Conservation (phyloP, 2,113 vertebrate genomes). For the Megaleporinus macrocephalus region DNA sequence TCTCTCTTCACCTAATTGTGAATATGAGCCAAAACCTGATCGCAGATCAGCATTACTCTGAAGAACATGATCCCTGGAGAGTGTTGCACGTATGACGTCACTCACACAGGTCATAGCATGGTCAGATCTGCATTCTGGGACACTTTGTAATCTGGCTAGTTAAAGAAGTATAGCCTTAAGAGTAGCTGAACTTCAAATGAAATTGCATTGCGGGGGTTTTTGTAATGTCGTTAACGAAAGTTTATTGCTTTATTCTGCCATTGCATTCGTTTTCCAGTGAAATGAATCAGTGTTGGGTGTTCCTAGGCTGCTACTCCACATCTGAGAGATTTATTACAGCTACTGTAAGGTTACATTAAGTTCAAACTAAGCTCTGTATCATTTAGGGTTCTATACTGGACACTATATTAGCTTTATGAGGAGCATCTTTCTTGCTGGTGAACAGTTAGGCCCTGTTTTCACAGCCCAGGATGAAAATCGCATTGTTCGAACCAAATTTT, state of each 20-base stretch:
- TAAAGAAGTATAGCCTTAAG: background rate
- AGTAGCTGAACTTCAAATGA: background rate
- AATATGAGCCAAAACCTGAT: background rate
- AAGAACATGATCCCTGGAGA: background rate
- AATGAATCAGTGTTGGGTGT: background rate
- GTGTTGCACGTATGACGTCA: background rate
- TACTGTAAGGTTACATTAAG: background rate
- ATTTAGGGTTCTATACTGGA: too few relatives aligned
- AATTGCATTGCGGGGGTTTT: background rate
- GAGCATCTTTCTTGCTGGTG: too few relatives aligned
- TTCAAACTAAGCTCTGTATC: too few relatives aligned
- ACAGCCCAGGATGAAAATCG: too few relatives aligned
- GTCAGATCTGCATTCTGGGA: background rate
- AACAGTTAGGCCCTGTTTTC: too few relatives aligned
- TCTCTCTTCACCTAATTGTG: background rate
- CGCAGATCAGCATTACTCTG: slow-evolving; percentile 14
- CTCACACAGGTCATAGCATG: background rate
- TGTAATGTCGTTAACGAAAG: background rate
- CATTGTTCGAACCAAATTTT: too few relatives aligned
- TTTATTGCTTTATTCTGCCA: background rate
- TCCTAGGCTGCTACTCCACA: background rate
- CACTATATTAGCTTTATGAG: too few relatives aligned
- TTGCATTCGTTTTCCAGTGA: background rate
- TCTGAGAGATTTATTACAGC: background rate
- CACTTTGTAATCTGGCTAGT: background rate